phyloP scores from a whole-genome alignment of 2,113 vertebrate species.

The Neodon shergylaensis region DNA sequence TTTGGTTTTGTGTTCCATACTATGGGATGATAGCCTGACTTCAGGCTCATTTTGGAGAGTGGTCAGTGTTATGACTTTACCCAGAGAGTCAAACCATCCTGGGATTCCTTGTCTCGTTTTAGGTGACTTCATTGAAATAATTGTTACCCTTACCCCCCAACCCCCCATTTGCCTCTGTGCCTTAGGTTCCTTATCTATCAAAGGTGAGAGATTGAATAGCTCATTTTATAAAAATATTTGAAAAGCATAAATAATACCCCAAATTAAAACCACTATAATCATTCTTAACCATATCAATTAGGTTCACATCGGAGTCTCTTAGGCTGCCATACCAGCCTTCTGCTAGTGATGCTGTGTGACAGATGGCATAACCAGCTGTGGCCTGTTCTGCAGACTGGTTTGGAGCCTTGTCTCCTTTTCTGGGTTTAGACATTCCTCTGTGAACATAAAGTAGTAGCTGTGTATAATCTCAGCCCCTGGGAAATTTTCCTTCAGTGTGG shows the following conservation, averaged over 20 bases:
- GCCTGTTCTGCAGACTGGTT: neutral
- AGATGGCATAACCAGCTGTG: neutral
- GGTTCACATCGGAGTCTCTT: neutral
- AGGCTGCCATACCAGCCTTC: neutral
- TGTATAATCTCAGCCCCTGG: neutral
- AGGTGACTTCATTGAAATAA: neutral
- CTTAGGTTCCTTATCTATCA: neutral
- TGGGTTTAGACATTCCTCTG: conserved; percentile 5
- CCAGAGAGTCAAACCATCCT: neutral
- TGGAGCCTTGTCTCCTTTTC: neutral
- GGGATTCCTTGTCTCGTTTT: neutral
- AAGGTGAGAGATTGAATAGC: neutral
- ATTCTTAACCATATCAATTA: neutral
- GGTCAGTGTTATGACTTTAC: neutral
- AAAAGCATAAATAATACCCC: neutral
- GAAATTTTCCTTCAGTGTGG: conserved; percentile 4
- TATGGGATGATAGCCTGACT: neutral
- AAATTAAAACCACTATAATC: neutral
- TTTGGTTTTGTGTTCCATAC: neutral
- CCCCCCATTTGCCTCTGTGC: neutral
- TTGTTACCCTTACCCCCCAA: neutral
- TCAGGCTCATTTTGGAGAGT: neutral
- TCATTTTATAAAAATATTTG: neutral
- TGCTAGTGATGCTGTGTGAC: neutral
- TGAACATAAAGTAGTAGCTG: neutral